phyloP scores from a whole-genome alignment of 2,113 vertebrate genomes.

The Boulengerochromis microlepis region DNA sequence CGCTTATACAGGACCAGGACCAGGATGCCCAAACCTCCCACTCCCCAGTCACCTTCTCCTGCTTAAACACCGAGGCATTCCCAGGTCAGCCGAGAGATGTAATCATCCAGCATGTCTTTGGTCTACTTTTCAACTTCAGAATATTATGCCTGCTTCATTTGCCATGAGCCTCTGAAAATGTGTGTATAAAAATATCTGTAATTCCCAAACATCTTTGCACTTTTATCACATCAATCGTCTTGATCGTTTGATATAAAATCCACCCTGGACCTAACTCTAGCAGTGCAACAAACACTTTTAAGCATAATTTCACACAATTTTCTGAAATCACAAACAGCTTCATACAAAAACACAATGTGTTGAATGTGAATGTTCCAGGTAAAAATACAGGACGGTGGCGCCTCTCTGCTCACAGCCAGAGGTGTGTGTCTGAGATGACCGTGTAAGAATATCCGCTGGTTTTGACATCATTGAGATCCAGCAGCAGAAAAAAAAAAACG shows the following conservation, averaged over 20 bases:
- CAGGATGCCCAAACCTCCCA: neutral
- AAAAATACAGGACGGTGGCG: neutral
- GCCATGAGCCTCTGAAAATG: neutral
- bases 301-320: neutral
- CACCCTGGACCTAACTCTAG: neutral
- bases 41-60: neutral
- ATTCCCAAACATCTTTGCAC: neutral
- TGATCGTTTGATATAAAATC: neutral
- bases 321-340: neutral
- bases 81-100: neutral
- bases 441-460: rapidly evolving
- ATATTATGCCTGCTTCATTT: neutral
- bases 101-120: neutral
- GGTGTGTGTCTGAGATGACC: neutral
- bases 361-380: neutral
- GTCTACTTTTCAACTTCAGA: neutral
- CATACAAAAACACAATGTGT: neutral
- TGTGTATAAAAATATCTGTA: neutral
- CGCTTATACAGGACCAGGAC: neutral
- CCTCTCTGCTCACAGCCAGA: neutral
- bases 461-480: neutral
- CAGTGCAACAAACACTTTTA: neutral
- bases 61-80: neutral
- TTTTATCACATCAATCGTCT: neutral
- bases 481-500: rapidly evolving